Evolutionary conservation across 23 tunicate species (phyloP), one percentile per base, ranked within the genome.

Genomic region (Diplosoma virens): DNA sequence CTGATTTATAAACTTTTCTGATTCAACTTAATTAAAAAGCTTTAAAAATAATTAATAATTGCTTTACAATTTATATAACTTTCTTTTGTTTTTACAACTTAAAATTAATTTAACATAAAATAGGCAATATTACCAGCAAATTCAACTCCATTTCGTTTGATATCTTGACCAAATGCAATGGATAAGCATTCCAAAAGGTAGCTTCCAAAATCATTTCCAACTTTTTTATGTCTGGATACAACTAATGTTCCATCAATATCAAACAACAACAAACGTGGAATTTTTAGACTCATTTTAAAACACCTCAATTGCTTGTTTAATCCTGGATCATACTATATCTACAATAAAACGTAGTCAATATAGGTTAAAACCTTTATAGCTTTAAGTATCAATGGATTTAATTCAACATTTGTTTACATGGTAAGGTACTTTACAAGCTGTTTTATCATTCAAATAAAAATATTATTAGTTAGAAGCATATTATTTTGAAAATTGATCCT

Each of bases 181-280:
- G 96, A 77, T 7, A 89, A 45, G 1, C 83, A 89, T 26, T 64
- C 32, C 0, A 64, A 35, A 18, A 89, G 7, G 6, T 73, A 81
- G 37, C 52, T 59, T 1, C 85, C 81, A 26, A 25, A 36, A 27
- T 68, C 58, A 18, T 53, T 41, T 27, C 65, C 63, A 24, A 35
- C 30, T 34, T 77, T 56, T 26, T 68, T 78, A 55, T 80, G 77
- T 26, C 55, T 47, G 7, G 86, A 87, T 1, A 17, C 65, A 1
- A 77, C 46, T 24, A 89, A 37, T 47, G 96, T 89, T 36, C 89
- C 96, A 46, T 89, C 96, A 53, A 89, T 89, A 73, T 89, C 96
- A 72, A 89, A 89, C 54, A 89, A 67, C 33, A 89, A 61, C 46
- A 89, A 60, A 11, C 89, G 59, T 0, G 96, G 96, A 53, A 89